phyloP scores from a whole-genome alignment of 1,140 invertebrate species.

The Lordiphosa clarofinis region DNA sequence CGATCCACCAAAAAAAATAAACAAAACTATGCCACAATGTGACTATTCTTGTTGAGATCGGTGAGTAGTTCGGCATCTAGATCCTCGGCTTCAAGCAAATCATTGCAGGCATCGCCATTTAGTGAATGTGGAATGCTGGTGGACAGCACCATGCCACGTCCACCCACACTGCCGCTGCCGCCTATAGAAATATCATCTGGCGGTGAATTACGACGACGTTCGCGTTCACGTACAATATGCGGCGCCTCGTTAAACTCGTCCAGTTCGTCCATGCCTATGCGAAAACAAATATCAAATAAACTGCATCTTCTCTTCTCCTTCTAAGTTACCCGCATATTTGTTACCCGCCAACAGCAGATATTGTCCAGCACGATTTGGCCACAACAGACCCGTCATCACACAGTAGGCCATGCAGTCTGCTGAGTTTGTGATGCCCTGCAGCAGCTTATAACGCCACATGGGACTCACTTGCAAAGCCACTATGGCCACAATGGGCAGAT shows the following conservation, averaged over 20 bases:
- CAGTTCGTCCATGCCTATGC: conserved; percentile 87
- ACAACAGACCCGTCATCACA: conserved; percentile 95
- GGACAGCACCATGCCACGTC: conserved; percentile 62
- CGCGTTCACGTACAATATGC: conserved; percentile 81
- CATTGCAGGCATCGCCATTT: conserved; percentile 64
- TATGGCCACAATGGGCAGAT: conserved; percentile 95
- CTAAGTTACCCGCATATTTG: conserved; percentile 81
- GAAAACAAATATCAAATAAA: background rate
- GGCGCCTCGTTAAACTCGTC: conserved; percentile 96
- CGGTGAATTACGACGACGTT: conserved; percentile 64
- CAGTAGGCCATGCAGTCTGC: conserved; percentile 96
- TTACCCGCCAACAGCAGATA: conserved; percentile 90
- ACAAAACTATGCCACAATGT: conserved; percentile 70
- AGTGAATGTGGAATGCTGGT: conserved; percentile 67
- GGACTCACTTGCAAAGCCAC: conserved; percentile 96
- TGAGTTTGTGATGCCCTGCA: conserved; percentile 95
- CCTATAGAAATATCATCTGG: conserved; percentile 62
- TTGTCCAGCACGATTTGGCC: conserved; percentile 94
- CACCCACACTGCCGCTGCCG: conserved; percentile 3
- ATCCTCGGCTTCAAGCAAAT: conserved; percentile 73
- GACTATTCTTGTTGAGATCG: conserved; percentile 78
- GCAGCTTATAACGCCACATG: conserved; percentile 96
- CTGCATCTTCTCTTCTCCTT: background rate
- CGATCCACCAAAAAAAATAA: background rate
- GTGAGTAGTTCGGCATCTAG: conserved; percentile 69